These are phyloP conservation scores for Parauchenoglanis punctatus DNA, from an alignment of 2,797 vertebrate species.

Conservation along the genomic window DNA sequence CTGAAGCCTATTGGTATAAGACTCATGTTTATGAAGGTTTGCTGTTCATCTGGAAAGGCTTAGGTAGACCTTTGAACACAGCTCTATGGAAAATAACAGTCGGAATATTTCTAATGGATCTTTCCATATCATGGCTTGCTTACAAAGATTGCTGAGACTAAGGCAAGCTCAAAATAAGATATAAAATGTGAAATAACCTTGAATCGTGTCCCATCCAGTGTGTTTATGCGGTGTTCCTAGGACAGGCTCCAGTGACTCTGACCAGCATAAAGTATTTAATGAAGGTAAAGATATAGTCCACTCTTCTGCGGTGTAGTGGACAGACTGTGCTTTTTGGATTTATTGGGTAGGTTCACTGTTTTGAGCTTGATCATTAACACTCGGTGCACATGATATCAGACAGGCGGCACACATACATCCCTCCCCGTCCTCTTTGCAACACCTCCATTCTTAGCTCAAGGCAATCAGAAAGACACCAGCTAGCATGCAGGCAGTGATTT, in stretches of 20 bases:
- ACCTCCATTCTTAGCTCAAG: slow-evolving; percentile 1
- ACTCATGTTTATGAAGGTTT: not conserved
- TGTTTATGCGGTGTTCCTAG: not conserved
- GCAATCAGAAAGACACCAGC: slow-evolving; percentile 8
- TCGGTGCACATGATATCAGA: slow-evolving; percentile 8
- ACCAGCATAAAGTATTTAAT: not conserved
- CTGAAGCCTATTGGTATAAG: not conserved
- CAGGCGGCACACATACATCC: not conserved
- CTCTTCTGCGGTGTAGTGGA: not conserved
- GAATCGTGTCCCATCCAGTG: too few relatives aligned
- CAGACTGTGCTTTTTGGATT: not conserved
- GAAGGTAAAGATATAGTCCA: slow-evolving; percentile 1
- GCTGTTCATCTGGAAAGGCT: not conserved
- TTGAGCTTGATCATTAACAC: slow-evolving; percentile 19
- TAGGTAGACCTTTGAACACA: not conserved
- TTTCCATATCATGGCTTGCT: not conserved
- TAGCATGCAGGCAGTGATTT: slow-evolving; percentile 15
- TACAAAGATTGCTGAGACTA: not conserved
- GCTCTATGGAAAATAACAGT: too few relatives aligned
- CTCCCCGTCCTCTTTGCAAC: slow-evolving; percentile 3
- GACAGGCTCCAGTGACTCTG: not conserved
- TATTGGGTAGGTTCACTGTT: not conserved
- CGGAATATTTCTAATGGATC: not conserved
- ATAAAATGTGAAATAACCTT: not conserved
- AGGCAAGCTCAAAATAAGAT: not conserved